Conservation (phyloP, 2,888 invertebrate genomes). For the Cremastinae sp. region DNA sequence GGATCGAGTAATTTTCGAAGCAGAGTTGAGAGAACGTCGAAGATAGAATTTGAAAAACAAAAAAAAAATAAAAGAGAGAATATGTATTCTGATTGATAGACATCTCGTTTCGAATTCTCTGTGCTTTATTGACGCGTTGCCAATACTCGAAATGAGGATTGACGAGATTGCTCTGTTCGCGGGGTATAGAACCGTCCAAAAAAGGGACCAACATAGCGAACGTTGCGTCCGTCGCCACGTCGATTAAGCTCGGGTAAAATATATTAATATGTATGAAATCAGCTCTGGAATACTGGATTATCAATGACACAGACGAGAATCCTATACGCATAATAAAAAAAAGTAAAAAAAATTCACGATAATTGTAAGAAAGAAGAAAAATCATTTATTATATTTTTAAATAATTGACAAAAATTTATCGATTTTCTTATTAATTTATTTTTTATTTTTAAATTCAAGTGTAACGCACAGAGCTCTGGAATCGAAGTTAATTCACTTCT, state of each 20-base stretch:
- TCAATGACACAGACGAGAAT: conserved; percentile 42
- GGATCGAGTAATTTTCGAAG: background rate
- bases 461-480: too few relatives aligned
- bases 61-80: background rate
- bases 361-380: background rate
- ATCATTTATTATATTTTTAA: conserved; percentile 4
- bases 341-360: background rate
- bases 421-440: too few relatives aligned
- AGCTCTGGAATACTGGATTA: conserved; percentile 41
- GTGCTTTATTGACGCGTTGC: conserved; percentile 43
- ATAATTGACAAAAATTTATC: too few relatives aligned
- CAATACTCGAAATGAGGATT: conserved; percentile 58
- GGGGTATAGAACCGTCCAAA: background rate
- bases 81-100: conserved; percentile 23
- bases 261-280: conserved; percentile 56
- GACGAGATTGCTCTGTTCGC: conserved; percentile 50
- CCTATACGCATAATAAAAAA: conserved; percentile 6
- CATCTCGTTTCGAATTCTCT: conserved; percentile 27
- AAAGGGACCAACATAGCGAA: background rate
- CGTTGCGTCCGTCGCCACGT: conserved; percentile 63
- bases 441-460: too few relatives aligned
- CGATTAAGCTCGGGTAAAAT: conserved; percentile 66
- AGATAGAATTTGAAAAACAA: background rate
- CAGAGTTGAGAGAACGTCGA: background rate
- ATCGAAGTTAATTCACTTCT: too few relatives aligned